These are phyloP conservation scores for Phoeniculus purpureus DNA, from an alignment of 2,797 vertebrate species.

Conservation along the genomic window DNA sequence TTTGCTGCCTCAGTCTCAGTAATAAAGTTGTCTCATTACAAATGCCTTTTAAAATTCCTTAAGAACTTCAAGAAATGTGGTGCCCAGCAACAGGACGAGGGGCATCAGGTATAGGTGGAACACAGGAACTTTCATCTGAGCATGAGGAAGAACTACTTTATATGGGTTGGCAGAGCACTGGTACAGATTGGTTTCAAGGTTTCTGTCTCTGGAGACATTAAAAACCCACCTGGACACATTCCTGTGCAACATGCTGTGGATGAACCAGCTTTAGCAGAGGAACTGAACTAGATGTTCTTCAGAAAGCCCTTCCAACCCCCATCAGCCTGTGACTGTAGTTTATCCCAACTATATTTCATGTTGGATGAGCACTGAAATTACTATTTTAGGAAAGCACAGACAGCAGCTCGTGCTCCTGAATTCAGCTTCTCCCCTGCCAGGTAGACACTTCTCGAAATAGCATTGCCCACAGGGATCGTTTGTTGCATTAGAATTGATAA, in stretches of 20 bases:
- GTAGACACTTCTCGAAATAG: slow-evolving; percentile 16
- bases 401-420: not conserved
- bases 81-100: too few species aligned
- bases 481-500: slow-evolving; percentile 26
- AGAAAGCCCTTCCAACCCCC: too few species aligned
- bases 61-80: not conserved
- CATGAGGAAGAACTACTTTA: too few species aligned
- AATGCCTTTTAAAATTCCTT: not conserved
- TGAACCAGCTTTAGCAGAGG: too few species aligned
- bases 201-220: too few species aligned
- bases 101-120: too few species aligned
- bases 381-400: not conserved
- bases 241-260: too few species aligned
- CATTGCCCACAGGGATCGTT: not conserved
- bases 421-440: slow-evolving; percentile 24
- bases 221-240: too few species aligned
- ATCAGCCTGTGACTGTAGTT: not conserved
- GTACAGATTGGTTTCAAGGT: too few species aligned
- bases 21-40: not conserved
- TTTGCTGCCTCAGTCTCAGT: not conserved
- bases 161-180: too few species aligned
- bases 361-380: not conserved
- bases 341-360: not conserved
- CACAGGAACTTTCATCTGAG: too few species aligned
- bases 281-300: too few species aligned